Base-by-base conservation (phyloP, 2,888 invertebrate species). In the Siphlonurus alternatus region DNA sequence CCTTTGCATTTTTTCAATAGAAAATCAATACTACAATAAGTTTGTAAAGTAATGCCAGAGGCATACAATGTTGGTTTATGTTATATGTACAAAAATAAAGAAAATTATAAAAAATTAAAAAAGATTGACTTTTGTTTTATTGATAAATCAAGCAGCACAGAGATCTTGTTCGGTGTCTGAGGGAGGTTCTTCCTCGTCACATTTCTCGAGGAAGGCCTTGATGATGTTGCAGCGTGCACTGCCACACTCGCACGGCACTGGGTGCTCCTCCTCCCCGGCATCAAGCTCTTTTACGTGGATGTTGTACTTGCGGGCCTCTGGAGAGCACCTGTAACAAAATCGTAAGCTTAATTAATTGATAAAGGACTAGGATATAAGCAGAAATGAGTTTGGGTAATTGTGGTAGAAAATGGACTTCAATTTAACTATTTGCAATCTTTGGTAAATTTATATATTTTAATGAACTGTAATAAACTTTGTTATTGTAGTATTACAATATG, bases 171-270 rank as follows among this genome's bases (percentile, higher is more conserved):
- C 56, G 20, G 5, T 38, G 5, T 38, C 38, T 10, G 38, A 38
- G 38, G 38, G 38, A 38, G 15, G 5, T 10, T 38, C 38, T 38
- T 38, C 38, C 18, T 59, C 71, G 66, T 82, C 68, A 18, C 68
- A 79, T 69, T 81, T 78, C 38, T 78, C 74, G 70, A 86, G 77
- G 71, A 82, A 81, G 24, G 81, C 78, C 69, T 83, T 84, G 2
- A 84, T 81, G 18, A 91, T 77, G 70, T 89, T 86, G 72, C 91
- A 91, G 72, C 86, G 89, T 0, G 88, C 88, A 79, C 85, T 79
- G 71, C 86, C 79, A 73, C 93, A 92, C 15, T 78, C 71, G 71
- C 92, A 93, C 10, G 89, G 90, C 24, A 87, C 76, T 0, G 90
- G 88, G 73, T 93, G 93, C 23, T 85, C 84, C 5, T 84, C 78